These are phyloP conservation scores for Chrysolina haemoptera DNA, from an alignment of 2,888 invertebrate species.

Conservation along the genomic window DNA sequence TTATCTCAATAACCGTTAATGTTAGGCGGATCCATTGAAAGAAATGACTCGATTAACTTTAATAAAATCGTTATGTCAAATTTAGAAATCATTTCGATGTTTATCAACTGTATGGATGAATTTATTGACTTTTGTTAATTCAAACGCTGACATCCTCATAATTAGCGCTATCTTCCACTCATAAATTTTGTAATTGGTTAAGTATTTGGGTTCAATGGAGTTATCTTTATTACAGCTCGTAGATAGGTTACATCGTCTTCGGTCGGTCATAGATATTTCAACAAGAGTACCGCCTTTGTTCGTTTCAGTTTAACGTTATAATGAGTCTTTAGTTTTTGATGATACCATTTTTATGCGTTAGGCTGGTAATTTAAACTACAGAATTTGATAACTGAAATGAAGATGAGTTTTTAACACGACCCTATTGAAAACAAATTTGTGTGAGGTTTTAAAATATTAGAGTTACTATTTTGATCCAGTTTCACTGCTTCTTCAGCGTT, in stretches of 20 bases:
- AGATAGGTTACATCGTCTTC: slow-evolving; percentile 25
- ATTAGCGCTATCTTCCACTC: slow-evolving; percentile 48
- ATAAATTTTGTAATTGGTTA: slow-evolving; percentile 42
- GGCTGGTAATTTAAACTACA: not conserved
- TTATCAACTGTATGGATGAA: slow-evolving; percentile 43
- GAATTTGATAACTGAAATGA: no score
- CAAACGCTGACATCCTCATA: slow-evolving; percentile 49
- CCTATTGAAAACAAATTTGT: no score
- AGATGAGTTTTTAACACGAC: no score
- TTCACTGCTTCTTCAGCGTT: no score
- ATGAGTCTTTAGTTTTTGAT: not conserved
- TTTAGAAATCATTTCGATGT: slow-evolving; percentile 39
- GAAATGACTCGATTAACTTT: slow-evolving; percentile 12
- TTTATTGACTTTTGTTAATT: slow-evolving; percentile 48
- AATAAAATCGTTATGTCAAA: slow-evolving; percentile 47
- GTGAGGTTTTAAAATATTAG: no score
- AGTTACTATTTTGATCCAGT: no score
- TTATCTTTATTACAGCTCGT: slow-evolving; percentile 30
- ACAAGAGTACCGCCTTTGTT: slow-evolving; percentile 19
- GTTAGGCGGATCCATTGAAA: not conserved
- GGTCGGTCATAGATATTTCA: slow-evolving; percentile 23
- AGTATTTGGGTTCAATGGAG: slow-evolving; percentile 38
- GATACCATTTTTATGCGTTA: not conserved
- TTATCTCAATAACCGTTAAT: not conserved
- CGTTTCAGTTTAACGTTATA: slow-evolving; percentile 4